Evolutionary conservation across 2,888 invertebrate genomes (phyloP), one percentile per base, ranked within the genome.

Genomic region (Drosophila multiciliata): DNA sequence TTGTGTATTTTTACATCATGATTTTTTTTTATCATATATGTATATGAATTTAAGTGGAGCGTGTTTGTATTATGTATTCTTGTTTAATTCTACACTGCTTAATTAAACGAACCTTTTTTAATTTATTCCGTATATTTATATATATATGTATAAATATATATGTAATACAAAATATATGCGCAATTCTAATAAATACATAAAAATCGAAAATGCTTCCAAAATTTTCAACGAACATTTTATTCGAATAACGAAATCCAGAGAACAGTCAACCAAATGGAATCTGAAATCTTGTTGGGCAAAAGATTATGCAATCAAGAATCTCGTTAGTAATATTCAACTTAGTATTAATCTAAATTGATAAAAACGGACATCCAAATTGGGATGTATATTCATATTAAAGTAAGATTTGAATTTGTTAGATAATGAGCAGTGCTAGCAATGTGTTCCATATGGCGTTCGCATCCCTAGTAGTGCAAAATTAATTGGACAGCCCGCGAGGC

Each of bases 101-200:
- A 75, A 70, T 82, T 87, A 84, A 84, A 87, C 80, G 58, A 83
- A 73, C 35, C 53, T 74, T 78, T 82, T 73, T 68, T 87, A 70
- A 83, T 72, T 73, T 76, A 77, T 70, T 60, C 50, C 57, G 53
- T 63, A 70, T 74, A 77, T 54, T 48, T 70, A 66, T 65, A 79
- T 29, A 55, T 54, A 38, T 67, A 63, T 36, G 15, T 33, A 33
- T 65, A 58, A 45, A 40, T 66, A 71, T 66, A 75, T 70, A 75
- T 75, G 69, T 69, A 75, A 78, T 69, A 75, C 66, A 67, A 67
- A 67, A 62, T 66, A 82, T 81, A 82, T 81, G 79, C 84, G 87
- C 85, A 81, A 85, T 83, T 87, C 86, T 87, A 85, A 87, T 85
- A 85, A 85, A 85, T 69, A 73, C 58, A 79, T 77, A 75, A 69